phyloP scores from a whole-genome alignment of 2,888 invertebrate species.

The Lasioglossum pauxillum region DNA sequence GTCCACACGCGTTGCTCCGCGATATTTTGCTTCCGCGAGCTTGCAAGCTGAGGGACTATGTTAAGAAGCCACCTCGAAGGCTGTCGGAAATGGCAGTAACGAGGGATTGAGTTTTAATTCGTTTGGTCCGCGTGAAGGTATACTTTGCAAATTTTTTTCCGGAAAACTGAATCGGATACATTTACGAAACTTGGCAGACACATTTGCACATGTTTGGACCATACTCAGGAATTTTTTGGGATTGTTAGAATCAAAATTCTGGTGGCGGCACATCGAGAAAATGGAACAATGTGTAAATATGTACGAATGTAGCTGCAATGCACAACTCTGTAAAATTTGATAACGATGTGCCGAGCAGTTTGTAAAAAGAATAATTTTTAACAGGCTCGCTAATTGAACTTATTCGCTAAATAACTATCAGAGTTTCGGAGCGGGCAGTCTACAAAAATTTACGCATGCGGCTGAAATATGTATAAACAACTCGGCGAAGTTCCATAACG shows the following conservation, averaged over 20 bases:
- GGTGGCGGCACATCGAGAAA: neutral
- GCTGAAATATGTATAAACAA: neutral
- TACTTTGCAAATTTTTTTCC: neutral
- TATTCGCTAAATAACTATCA: neutral
- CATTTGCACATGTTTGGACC: neutral
- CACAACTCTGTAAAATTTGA: neutral
- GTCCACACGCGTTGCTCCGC: constrained; percentile 21
- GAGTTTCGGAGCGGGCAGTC: neutral
- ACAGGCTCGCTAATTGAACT: neutral
- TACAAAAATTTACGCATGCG: neutral
- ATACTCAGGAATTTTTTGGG: neutral
- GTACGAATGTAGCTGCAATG: neutral
- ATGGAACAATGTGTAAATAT: neutral
- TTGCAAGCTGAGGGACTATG: neutral
- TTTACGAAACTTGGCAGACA: neutral
- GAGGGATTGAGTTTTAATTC: neutral
- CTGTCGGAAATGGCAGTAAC: neutral
- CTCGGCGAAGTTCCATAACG: neutral
- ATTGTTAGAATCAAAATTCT: neutral
- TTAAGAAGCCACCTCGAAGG: neutral
- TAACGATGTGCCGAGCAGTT: neutral
- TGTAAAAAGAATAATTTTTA: neutral
- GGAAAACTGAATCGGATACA: neutral
- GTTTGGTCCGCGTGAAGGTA: neutral
- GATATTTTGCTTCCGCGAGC: neutral